phyloP scores from a whole-genome alignment of 1,140 invertebrate genomes.

The Chrysomallon squamiferum region DNA sequence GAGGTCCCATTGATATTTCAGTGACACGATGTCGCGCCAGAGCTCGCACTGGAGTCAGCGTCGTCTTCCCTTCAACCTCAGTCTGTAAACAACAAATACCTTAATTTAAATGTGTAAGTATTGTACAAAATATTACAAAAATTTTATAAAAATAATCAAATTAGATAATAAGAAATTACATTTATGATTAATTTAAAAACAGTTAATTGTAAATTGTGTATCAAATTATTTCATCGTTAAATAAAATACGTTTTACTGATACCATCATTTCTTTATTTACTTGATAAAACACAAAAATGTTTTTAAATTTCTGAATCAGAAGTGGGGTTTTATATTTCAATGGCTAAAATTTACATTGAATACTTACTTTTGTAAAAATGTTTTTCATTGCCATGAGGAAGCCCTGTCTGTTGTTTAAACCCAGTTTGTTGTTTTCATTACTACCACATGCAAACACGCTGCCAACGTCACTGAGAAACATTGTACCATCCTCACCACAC shows the following conservation, averaged over 20 bases:
- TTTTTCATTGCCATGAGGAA: constrained; percentile 66
- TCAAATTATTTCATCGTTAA: too few relatives aligned
- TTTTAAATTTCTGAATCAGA: too few relatives aligned
- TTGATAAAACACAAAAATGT: too few relatives aligned
- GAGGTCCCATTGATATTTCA: constrained; percentile 68
- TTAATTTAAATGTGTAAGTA: background rate
- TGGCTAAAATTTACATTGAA: too few relatives aligned
- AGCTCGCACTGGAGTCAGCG: constrained; percentile 63
- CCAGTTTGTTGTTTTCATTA: constrained; percentile 76
- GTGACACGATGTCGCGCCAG: constrained; percentile 63
- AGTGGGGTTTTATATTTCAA: too few relatives aligned
- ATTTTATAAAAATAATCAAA: too few relatives aligned
- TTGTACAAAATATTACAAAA: too few relatives aligned
- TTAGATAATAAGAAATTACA: too few relatives aligned
- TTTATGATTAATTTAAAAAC: too few relatives aligned
- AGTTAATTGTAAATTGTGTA: too few relatives aligned
- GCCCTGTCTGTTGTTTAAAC: constrained; percentile 68
- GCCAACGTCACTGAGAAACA: constrained; percentile 73
- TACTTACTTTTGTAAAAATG: constrained; percentile 59
- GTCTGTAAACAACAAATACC: constrained; percentile 40
- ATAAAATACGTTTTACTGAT: too few relatives aligned
- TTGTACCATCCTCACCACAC: constrained; percentile 73
- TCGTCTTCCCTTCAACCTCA: constrained; percentile 65
- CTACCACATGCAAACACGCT: constrained; percentile 73
- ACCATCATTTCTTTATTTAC: too few relatives aligned